Base-by-base conservation (phyloP, 2,797 vertebrate genomes). In the Melanogrammus aeglefinus region DNA sequence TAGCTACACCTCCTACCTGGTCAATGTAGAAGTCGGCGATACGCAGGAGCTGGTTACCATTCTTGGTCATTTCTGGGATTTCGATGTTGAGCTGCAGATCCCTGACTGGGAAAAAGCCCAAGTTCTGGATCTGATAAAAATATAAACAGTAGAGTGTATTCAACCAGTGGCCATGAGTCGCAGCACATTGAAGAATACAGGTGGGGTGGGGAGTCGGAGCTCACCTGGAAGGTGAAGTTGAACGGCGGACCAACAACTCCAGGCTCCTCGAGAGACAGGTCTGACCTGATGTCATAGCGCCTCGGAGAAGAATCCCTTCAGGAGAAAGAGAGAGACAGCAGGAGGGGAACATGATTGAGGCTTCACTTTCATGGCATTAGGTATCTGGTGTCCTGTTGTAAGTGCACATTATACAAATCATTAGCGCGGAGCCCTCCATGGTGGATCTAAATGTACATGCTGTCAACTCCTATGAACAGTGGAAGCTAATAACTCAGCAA, bases 21-120 rank as follows among this genome's bases (percentile, higher is more conserved):
- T 96, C 93, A 1, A 93, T 92, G 27, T 91, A 76, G 81, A 98
- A 95, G 36, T 94, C 89, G 0, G 90, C 87, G 77, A 98, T 94
- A 83, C 96, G 92, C 80, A 99, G 90, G 44, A 99, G 94, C 31
- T 95, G 96, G 91, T 96, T 99, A 12, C 97, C 97, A 0, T 94
- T 96, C 82, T 95, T 93, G 0, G 97, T 98, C 92, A 96, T 96
- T 73, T 97, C 93, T 0, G 98, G 98, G 18, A 99, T 66, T 0
- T 96, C 96, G 75, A 99, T 94, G 85, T 93, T 96, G 74, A 99
- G 89, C 84, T 92, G 93, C 80, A 98, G 86, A 69, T 95, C 94
- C 0, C 91, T 94, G 29, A 99, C 91, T 0, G 97, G 97, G 81
- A 99, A 99, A 79, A 96, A 95, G 31, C 97, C 98, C 79, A 99